Conservation (phyloP, 2,113 vertebrate species). For the Chauna torquata region DNA sequence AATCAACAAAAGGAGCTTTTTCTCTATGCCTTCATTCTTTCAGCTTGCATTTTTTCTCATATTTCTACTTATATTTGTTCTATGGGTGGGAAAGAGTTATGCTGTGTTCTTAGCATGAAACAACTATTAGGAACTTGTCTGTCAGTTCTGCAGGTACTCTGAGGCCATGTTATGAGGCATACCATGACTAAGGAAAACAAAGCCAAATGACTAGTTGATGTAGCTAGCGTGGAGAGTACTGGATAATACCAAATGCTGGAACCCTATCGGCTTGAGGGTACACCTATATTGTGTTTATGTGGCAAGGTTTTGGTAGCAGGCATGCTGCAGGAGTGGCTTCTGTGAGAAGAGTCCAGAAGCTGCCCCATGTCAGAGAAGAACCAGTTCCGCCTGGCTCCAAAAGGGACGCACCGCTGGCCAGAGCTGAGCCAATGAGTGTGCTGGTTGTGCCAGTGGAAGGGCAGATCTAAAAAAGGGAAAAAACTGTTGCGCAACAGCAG, state of each 20-base stretch:
- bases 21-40: background rate
- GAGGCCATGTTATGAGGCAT: too few relatives aligned
- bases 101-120: background rate
- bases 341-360: background rate
- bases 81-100: background rate
- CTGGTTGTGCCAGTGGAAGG: too few relatives aligned
- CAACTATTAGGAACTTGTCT: background rate
- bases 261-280: background rate
- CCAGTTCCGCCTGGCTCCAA: background rate
- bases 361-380: background rate
- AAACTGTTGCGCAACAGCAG: too few relatives aligned
- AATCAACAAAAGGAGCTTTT: background rate
- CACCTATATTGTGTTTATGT: background rate
- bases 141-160: background rate
- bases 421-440: background rate
- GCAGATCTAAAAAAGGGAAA: too few relatives aligned
- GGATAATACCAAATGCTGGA: background rate
- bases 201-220: background rate
- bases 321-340: background rate
- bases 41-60: background rate
- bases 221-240: background rate
- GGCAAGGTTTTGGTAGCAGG: background rate
- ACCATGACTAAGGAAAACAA: background rate
- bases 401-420: background rate
- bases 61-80: background rate